Base-by-base conservation (phyloP, 2,797 vertebrate species). In the Eleutherodactylus coqui region DNA sequence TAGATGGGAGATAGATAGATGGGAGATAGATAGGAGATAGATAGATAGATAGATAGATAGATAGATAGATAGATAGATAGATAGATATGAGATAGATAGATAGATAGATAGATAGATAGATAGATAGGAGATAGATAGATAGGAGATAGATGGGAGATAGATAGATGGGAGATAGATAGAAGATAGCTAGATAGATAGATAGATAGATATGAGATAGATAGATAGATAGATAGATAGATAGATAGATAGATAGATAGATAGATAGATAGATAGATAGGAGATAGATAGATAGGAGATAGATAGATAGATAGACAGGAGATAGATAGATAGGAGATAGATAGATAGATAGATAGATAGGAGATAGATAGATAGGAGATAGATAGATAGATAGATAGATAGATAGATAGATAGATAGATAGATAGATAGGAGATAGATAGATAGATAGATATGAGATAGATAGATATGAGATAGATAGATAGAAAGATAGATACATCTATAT, bases 261-360 rank as follows among this genome's bases (percentile, higher is more conserved):
- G 53, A 58, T 58, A 58, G 53, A 58, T 58, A 58, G 53, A 58
- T 58, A 58, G 53, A 58, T 58, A 58, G 10, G 14, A 58, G 53
- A 10, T 60, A 60, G 58, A 60, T 60, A 60, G 58, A 60, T 60
- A 60, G 58, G 29, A 60, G 58, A 60, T 60, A 60, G 58, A 60
- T 60, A 60, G 58, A 60, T 60, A 60, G 13, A 67, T 34, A 19
- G 14, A 34, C 2, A 34, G 32, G 9, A 27, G 62, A 64, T 34
- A 36, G 17, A 36, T 36, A 67, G 16, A 21, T 34, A 34, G n/a
- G 10, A 62, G n/a, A 29, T 14, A 62, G 58, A 62, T 29, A 62
- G 58, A 62, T 13, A 62, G 58, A 62, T 14, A 62, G 58, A 62
- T 13, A 62, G 58, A 62, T 14, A 53, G 51, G 4, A 21, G 1